A percentile compares a stretch with the other conserved stretches of the same genome.
Evolutionary conservation across 2,888 invertebrate genomes (phyloP).

Genomic region (Philopedon plagiatum): DNA sequence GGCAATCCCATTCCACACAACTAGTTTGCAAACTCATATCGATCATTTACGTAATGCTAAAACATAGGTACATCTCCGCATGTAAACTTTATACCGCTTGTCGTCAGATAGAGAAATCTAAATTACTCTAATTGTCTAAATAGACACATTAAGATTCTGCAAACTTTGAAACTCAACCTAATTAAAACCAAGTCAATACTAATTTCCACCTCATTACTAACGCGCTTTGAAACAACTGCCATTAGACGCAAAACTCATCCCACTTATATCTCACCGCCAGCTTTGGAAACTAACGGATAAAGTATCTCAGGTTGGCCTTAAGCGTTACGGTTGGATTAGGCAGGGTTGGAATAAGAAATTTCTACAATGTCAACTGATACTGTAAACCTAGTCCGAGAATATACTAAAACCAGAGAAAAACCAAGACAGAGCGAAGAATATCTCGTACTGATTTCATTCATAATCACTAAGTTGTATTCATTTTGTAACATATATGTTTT

Average conservation of each 20-base stretch:
- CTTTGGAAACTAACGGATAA: conserved; percentile 41
- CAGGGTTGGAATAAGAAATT: conserved; percentile 9
- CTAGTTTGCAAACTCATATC: not conserved
- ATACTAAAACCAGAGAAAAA: no score
- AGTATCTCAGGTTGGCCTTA: conserved; percentile 28
- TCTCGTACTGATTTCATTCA: no score
- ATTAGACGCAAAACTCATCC: conserved; percentile 45
- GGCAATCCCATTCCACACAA: not conserved
- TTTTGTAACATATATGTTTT: no score
- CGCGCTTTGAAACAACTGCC: conserved; percentile 46
- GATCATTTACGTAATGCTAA: not conserved
- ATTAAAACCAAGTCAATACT: conserved; percentile 52
- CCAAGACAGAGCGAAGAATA: no score
- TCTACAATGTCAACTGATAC: not conserved
- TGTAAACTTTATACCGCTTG: conserved; percentile 25
- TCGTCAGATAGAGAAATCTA: conserved; percentile 33
- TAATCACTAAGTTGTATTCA: no score
- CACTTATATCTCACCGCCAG: conserved; percentile 46
- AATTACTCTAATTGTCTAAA: conserved; percentile 48
- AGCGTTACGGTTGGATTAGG: conserved; percentile 2
- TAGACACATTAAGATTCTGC: conserved; percentile 45
- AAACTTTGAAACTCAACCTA: conserved; percentile 43
- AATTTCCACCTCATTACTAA: conserved; percentile 50
- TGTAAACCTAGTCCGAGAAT: no score
- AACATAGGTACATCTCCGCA: not conserved